These are phyloP conservation scores for Ptilonorhynchus violaceus DNA, from an alignment of 2,113 vertebrate genomes.

Conservation along the genomic window DNA sequence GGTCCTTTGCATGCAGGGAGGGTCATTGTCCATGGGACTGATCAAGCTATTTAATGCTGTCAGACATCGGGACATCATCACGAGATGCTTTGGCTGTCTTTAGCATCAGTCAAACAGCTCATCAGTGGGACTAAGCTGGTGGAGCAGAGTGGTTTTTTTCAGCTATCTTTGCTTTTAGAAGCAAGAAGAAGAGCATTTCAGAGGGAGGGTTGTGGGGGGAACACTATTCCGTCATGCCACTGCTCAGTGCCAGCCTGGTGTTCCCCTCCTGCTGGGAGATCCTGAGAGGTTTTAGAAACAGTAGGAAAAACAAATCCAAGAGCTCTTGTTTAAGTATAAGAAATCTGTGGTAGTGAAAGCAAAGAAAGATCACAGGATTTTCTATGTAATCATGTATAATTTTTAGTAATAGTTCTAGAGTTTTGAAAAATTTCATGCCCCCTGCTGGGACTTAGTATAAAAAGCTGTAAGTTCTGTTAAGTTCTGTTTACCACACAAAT, in stretches of 20 bases:
- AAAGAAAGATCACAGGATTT: not conserved
- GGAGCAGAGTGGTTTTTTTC: not conserved
- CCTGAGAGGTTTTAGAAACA: not conserved
- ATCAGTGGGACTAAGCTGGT: not conserved
- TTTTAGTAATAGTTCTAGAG: not conserved
- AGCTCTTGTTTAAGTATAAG: not conserved
- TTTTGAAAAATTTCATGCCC: not conserved
- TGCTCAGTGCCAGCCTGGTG: not conserved
- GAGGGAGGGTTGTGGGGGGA: not conserved
- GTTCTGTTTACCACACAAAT: not conserved
- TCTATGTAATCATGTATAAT: not conserved
- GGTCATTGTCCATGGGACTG: accelerated
- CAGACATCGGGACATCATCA: accelerated
- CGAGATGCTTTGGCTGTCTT: not conserved
- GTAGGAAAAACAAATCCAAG: not conserved
- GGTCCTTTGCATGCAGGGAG: not conserved
- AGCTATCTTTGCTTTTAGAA: not conserved
- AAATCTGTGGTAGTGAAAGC: not conserved
- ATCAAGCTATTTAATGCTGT: not conserved
- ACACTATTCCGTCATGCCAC: accelerated
- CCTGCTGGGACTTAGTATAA: not conserved
- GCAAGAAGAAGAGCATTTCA: not conserved
- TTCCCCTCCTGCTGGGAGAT: not conserved
- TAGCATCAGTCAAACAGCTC: not conserved
- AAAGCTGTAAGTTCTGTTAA: not conserved